Evolutionary conservation across 1,140 invertebrate species (phyloP).

Genomic region (Ericerus pela): DNA sequence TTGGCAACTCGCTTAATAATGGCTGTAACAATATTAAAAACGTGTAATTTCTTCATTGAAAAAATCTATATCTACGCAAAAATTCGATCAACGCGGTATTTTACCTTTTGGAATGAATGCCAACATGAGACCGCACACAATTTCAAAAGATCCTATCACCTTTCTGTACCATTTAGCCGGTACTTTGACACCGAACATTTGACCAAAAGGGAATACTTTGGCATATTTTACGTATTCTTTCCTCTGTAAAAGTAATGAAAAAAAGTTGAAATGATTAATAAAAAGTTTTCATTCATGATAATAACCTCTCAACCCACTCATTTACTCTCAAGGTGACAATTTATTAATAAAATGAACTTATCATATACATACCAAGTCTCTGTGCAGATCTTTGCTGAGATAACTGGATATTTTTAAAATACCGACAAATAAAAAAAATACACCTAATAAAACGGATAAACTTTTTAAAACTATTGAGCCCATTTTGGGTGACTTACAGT

Average conservation of each 20-base stretch:
- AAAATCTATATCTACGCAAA: background rate
- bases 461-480: conserved; percentile 73
- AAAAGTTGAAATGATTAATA: background rate
- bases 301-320: background rate
- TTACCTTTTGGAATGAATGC: conserved; percentile 74
- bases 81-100: conserved; percentile 30
- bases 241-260: conserved; percentile 53
- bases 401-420: conserved; percentile 79
- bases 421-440: conserved; percentile 92
- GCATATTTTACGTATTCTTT: conserved; percentile 94
- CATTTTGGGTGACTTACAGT: too few relatives aligned
- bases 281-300: background rate
- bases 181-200: conserved; percentile 67
- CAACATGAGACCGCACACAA: conserved; percentile 75
- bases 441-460: conserved; percentile 74
- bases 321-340: background rate
- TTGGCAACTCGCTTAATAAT: conserved; percentile 80
- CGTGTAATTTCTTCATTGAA: background rate
- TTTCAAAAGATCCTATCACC: conserved; percentile 71
- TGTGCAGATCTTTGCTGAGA: conserved; percentile 87
- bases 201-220: conserved; percentile 84
- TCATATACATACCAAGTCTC: conserved; percentile 69
- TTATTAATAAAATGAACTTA: conserved; percentile 2
- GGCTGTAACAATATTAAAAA: conserved; percentile 42
- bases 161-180: conserved; percentile 86